These are phyloP conservation scores for Agrotis puta DNA, from an alignment of 2,888 invertebrate species.

Conservation along the genomic window DNA sequence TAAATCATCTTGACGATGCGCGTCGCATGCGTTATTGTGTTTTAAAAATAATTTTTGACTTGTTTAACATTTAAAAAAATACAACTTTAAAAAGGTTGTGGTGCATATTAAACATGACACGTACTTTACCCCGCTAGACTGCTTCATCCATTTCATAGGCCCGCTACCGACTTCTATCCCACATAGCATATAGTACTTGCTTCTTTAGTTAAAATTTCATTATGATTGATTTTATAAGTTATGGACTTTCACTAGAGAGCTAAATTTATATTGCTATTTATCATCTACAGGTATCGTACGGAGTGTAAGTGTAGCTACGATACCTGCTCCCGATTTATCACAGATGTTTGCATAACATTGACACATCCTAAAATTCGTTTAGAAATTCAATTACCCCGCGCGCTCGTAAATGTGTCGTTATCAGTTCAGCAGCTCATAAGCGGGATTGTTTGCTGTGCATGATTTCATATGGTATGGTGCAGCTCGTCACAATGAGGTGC, in stretches of 20 bases:
- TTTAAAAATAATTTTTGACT: too few relatives aligned
- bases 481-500: conserved; percentile 39
- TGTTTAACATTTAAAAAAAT: too few relatives aligned
- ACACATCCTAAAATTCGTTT: conserved; percentile 66
- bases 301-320: neutral
- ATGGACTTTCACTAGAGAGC: neutral
- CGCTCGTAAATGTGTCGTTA: conserved; percentile 73
- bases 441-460: conserved; percentile 72
- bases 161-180: too few relatives aligned
- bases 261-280: conserved; percentile 7
- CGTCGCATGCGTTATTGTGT: too few relatives aligned
- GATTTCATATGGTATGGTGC: conserved; percentile 62
- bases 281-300: conserved; percentile 9
- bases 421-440: conserved; percentile 76
- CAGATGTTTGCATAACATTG: conserved; percentile 50
- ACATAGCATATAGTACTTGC: neutral
- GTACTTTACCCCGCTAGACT: too few relatives aligned
- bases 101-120: too few relatives aligned
- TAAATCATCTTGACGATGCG: too few relatives aligned
- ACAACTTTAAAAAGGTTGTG: too few relatives aligned
- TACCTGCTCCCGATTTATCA: conserved; percentile 46
- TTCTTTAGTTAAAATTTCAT: neutral
- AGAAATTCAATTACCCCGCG: conserved; percentile 77
- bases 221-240: neutral
- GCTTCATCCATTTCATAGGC: too few relatives aligned